A percentile compares a stretch with the other conserved stretches of the same genome.
Evolutionary conservation across 2,113 vertebrate species (phyloP).

Genomic region (Dasypus novemcinctus): DNA sequence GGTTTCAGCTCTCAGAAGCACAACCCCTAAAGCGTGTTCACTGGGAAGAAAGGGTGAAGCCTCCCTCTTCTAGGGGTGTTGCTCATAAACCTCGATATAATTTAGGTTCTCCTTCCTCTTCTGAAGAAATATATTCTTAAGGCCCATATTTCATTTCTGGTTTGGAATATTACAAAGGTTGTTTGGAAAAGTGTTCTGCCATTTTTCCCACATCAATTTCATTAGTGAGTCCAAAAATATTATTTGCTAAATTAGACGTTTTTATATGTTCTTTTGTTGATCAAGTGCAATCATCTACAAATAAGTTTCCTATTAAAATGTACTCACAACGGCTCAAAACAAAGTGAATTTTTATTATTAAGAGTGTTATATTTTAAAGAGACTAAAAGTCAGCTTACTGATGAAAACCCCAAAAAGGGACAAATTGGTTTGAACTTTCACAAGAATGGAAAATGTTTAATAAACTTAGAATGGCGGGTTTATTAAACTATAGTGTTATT

Average conservation of each 20-base stretch:
- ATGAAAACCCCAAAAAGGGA: conserved; percentile 21
- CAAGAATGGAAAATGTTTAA: conserved; percentile 75
- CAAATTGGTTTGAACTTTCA: conserved; percentile 43
- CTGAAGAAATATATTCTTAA: neutral
- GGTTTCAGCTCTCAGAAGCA: conserved; percentile 39
- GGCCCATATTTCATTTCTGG: neutral
- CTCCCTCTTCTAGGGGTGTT: neutral
- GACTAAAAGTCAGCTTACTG: neutral
- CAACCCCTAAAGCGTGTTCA: neutral
- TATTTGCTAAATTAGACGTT: conserved; percentile 32
- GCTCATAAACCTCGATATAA: neutral
- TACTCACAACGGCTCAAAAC: conserved; percentile 1
- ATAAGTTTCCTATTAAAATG: conserved; percentile 28
- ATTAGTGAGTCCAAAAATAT: conserved; percentile 14
- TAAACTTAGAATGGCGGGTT: conserved; percentile 65
- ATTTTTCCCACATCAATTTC: conserved; percentile 8
- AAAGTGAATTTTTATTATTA: conserved; percentile 36
- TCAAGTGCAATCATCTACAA: neutral
- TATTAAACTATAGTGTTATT: conserved; percentile 70
- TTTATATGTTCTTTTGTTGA: neutral
- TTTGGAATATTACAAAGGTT: neutral
- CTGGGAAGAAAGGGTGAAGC: neutral
- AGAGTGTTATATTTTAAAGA: conserved; percentile 27
- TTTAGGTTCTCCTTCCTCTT: neutral
- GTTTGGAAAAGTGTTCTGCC: conserved; percentile 10